A percentile compares a stretch with the other conserved stretches of the same genome.
Evolutionary conservation across 1,140 invertebrate species (phyloP).

Genomic region (Melanaphis sacchari): DNA sequence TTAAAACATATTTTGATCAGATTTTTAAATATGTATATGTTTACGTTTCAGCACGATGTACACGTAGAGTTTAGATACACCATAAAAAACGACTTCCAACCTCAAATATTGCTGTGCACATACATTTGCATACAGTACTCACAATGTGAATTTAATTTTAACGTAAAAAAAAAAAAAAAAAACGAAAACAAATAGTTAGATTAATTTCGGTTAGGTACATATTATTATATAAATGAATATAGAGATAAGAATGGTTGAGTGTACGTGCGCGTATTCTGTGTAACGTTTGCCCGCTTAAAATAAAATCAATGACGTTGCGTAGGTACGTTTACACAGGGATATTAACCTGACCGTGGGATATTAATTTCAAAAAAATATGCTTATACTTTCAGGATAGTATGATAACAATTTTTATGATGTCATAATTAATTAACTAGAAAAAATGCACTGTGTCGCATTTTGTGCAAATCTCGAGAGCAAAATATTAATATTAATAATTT

Average conservation of each 20-base stretch:
- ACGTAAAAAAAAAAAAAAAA: not conserved
- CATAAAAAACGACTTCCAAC: not conserved
- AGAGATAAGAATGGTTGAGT: not conserved
- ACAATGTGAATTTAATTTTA: not conserved
- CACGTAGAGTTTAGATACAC: not conserved
- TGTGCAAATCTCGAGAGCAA: not conserved
- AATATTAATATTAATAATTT: not conserved
- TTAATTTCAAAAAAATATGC: not conserved
- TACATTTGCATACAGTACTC: not conserved
- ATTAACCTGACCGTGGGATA: not conserved
- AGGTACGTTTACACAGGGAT: not conserved
- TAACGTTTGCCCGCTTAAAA: not conserved
- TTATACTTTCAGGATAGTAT: not conserved
- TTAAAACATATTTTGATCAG: not conserved
- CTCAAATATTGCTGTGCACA: not conserved
- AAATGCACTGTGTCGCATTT: not conserved
- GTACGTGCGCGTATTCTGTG: no score
- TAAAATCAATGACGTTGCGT: not conserved
- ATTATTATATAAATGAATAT: not conserved
- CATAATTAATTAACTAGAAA: not conserved
- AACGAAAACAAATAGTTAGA: not conserved
- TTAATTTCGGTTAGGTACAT: not conserved
- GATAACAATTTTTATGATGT: not conserved
- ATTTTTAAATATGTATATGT: not conserved
- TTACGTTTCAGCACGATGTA: not conserved